phyloP scores from a whole-genome alignment of 1,140 invertebrate species.

The Arion vulgaris region DNA sequence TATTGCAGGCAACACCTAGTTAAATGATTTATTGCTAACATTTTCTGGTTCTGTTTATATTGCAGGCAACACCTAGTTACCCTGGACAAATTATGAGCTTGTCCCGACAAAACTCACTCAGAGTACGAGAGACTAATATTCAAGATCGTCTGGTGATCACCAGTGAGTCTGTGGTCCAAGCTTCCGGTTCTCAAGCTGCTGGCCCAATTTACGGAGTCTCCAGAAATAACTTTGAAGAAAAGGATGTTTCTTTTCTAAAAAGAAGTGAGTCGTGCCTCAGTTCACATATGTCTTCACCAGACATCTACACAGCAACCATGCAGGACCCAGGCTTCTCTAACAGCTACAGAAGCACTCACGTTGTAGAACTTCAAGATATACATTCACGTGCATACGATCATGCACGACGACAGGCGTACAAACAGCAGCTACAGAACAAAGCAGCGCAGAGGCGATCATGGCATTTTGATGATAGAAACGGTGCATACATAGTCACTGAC shows the following conservation, averaged over 20 bases:
- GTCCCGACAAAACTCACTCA: conserved; percentile 20
- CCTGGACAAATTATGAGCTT: conserved; percentile 36
- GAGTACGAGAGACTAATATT: conserved; percentile 24
- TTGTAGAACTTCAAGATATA: conserved; percentile 1
- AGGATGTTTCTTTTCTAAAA: not conserved
- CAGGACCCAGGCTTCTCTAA: not conserved
- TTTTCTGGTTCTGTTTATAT: not conserved
- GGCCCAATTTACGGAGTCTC: not conserved
- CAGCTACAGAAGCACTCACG: conserved; percentile 10
- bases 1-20: too few relatives aligned
- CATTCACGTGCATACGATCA: not conserved
- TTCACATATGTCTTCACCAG: conserved; percentile 35
- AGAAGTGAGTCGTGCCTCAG: conserved; percentile 35
- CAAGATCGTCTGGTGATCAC: conserved; percentile 34
- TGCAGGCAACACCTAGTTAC: conserved; percentile 3
- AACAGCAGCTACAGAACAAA: conserved; percentile 27
- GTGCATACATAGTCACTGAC: conserved; percentile 23
- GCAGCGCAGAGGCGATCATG: conserved; percentile 35
- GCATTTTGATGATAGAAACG: conserved; percentile 37
- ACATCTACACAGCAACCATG: conserved; percentile 14
- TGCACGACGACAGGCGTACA: not conserved
- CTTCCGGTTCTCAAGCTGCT: not conserved
- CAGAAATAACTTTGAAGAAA: not conserved
- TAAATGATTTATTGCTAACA: too few relatives aligned
- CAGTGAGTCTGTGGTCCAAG: not conserved